phyloP scores from a whole-genome alignment of 2,888 invertebrate species.

The Aspidiotus destructor region DNA sequence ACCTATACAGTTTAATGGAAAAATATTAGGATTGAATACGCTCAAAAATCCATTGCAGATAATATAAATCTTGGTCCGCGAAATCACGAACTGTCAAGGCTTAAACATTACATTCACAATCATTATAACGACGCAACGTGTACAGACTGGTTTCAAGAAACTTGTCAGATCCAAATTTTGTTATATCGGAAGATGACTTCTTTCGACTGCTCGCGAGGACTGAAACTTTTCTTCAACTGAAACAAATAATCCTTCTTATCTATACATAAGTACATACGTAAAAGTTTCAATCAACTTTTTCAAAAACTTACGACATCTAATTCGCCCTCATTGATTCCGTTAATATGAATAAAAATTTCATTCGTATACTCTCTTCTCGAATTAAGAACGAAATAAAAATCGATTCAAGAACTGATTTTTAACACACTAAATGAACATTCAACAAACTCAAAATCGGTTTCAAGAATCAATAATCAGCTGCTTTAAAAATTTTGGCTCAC shows the following conservation, averaged over 20 bases:
- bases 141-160: neutral
- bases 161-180: slow-evolving; percentile 6
- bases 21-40: slow-evolving; percentile 1
- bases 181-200: slow-evolving; percentile 9
- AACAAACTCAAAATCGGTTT: too few relatives aligned
- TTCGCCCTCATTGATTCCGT: slow-evolving; percentile 7
- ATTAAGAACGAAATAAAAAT: slow-evolving; percentile 6
- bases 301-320: slow-evolving; percentile 7
- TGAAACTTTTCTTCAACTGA: slow-evolving; percentile 11
- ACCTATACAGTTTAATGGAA: slow-evolving; percentile 1
- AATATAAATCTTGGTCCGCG: slow-evolving; percentile 1
- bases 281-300: slow-evolving; percentile 12
- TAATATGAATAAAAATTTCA: slow-evolving; percentile 1
- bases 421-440: too few relatives aligned
- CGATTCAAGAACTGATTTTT: too few relatives aligned
- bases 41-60: slow-evolving; percentile 1
- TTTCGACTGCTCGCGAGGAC: neutral
- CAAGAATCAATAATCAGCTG: too few relatives aligned
- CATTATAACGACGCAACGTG: neutral
- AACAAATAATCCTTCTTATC: slow-evolving; percentile 13
- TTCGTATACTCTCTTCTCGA: neutral
- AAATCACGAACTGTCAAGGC: slow-evolving; percentile 1
- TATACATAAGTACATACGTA: neutral
- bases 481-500: too few relatives aligned
- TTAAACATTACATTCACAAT: neutral